These are phyloP conservation scores for Sialia sialis DNA, from an alignment of 2,113 vertebrate species.

Conservation along the genomic window DNA sequence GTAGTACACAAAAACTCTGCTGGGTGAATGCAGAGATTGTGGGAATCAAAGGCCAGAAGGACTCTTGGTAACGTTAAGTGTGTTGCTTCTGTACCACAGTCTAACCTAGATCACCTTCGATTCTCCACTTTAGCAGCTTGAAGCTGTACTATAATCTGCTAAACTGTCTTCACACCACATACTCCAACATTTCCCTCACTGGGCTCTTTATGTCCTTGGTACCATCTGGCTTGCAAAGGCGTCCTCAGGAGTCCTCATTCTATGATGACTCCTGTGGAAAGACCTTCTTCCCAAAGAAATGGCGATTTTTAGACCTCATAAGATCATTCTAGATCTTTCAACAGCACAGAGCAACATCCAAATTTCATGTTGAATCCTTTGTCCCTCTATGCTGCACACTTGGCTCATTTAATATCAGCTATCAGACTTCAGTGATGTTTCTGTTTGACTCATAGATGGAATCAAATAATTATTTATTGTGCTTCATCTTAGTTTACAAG, in stretches of 20 bases:
- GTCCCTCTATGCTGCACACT: background rate
- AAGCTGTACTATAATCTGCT: constrained; percentile 3
- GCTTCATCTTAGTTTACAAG: background rate
- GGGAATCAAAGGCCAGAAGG: background rate
- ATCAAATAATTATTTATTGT: background rate
- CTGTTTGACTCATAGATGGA: background rate
- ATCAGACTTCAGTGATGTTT: background rate
- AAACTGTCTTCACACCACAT: background rate
- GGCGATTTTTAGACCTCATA: background rate
- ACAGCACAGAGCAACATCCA: background rate
- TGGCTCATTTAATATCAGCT: background rate
- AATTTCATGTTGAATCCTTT: background rate
- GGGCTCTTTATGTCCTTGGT: constrained; percentile 31
- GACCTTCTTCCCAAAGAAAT: background rate
- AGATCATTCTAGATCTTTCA: background rate
- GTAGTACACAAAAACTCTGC: background rate
- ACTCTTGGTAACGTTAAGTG: background rate
- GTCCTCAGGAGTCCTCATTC: constrained; percentile 24
- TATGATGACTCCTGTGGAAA: background rate
- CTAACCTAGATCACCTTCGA: constrained; percentile 33
- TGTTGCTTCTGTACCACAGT: background rate
- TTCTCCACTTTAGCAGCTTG: background rate
- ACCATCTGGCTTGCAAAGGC: constrained; percentile 36
- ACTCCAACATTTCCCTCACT: background rate
- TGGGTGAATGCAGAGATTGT: background rate